phyloP scores from a whole-genome alignment of 2,888 invertebrate genomes.

The Zhengitettix transpicula region DNA sequence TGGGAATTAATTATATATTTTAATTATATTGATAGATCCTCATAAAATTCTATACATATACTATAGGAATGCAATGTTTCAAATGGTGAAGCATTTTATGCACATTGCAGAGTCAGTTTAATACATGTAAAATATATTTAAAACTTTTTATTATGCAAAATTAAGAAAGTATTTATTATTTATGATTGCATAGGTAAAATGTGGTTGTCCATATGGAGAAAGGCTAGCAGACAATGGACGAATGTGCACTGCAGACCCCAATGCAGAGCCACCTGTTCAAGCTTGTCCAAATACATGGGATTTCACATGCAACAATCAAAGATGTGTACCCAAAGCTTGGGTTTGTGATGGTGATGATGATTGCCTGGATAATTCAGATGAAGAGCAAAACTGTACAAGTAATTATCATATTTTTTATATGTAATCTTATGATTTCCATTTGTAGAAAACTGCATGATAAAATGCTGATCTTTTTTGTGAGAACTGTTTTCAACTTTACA shows the following conservation, averaged over 20 bases:
- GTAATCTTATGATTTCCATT: too few relatives aligned
- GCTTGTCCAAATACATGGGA: slow-evolving; percentile 86
- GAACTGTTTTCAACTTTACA: too few relatives aligned
- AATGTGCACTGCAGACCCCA: slow-evolving; percentile 60
- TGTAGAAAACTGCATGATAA: too few relatives aligned
- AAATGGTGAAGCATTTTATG: too few relatives aligned
- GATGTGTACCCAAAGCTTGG: slow-evolving; percentile 87
- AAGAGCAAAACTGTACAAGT: slow-evolving; percentile 88
- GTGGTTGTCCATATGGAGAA: slow-evolving; percentile 90
- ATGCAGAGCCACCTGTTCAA: slow-evolving; percentile 69
- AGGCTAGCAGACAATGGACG: slow-evolving; percentile 51
- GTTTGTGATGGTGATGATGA: slow-evolving; percentile 93
- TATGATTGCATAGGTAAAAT: slow-evolving; percentile 23
- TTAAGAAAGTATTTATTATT: background rate
- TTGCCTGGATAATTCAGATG: slow-evolving; percentile 88
- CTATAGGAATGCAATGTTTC: too few relatives aligned
- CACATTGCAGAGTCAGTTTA: too few relatives aligned
- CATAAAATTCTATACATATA: too few relatives aligned
- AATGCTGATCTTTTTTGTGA: too few relatives aligned
- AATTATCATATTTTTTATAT: slow-evolving; percentile 21
- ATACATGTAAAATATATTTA: background rate
- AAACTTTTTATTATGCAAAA: background rate
- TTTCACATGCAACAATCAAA: slow-evolving; percentile 65
- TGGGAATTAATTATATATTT: too few relatives aligned
- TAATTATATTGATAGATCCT: too few relatives aligned